Evolutionary conservation across 2,113 vertebrate species (phyloP), one percentile per base, ranked within the genome.

Genomic region (Grammomys dolichurus): DNA sequence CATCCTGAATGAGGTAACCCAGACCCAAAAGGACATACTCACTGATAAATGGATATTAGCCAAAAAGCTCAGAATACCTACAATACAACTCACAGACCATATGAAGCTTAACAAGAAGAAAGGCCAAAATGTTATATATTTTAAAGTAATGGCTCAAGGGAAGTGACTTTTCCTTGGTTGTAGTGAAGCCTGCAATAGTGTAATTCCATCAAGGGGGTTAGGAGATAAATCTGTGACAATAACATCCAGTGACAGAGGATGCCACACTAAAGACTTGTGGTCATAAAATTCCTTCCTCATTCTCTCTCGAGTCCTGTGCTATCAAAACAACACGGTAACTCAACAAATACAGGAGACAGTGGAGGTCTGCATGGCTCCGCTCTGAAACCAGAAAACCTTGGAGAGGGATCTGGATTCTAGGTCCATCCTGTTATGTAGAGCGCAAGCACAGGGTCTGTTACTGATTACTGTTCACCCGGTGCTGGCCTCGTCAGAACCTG

Each of bases 131-230:
- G 20, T 58, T 20, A 28, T 46, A 0, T 26, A 90, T 56, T 88
- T 92, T 65, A 77, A 95, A 96, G 46, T 11, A 87, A 87, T 36
- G 75, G n/a, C 46, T 87, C 60, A 91, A 86, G 82, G 51, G 69
- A 69, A 48, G 14, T 70, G 84, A 54, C 24, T 36, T 65, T 43
- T 31, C 16, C 4, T 77, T 63, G 12, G 7, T 10, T 76, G 22
- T 48, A 85, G 3, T 95, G 7, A 46, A 70, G 26, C 82, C 77
- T 76, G 22, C 40, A 69, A 78, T n/a, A 13, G 60, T 26, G 76
- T 31, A 90, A 82, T 70, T 46, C 46, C 54, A 87, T 81, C 28
- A 58, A 24, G 24, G 24, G 86, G 31, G 54, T 43, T 84, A 22
- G 43, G 46, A 65, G 40, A n/a, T 63, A 67, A 19, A 48, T 56